Base-by-base conservation (phyloP, 2,888 invertebrate species). In the Hyppa rectilinea region DNA sequence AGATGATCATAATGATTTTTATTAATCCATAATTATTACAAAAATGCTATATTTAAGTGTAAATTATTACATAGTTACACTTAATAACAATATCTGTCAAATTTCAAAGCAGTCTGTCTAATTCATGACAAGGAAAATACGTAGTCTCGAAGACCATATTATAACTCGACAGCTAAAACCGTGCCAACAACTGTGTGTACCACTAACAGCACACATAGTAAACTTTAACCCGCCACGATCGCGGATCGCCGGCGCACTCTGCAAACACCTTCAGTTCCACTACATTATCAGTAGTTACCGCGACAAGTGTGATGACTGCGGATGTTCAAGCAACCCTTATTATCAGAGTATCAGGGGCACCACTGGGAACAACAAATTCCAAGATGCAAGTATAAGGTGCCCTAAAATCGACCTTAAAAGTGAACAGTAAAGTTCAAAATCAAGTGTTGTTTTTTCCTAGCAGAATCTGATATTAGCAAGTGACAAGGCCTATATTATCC, bases 401-500 rank as follows among this genome's bases (percentile, higher is more conserved):
- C 4, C 23, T 2, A 45, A 53, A 49, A 29, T 45, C 17, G 7
- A 59, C 61, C 10, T 26, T 62, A 58, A 26, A 0, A 0, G 0
- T n/a, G 3, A 0, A 0, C 0, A 0, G 0, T 47, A 50, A 3
- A 49, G 45, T 62, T 53, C 10, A 53, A 47, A 64, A 36, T 47
- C 17, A 36, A 26, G 23, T 50, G 23, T n/a, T 6, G 7, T 17
- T 9, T n/a, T n/a, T 26, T 20, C 5, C 2, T n/a, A 31, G 10
- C 10, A 56, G 59, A 36, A 36, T 23, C 23, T 23, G 23, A 66
- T 76, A 58, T 53, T 60, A 20, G 40, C 56, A 40, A 66, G 63
- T 52, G 65, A 60, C 59, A 78, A 75, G 71, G 34, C 17, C 53
- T 47, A 49, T 63, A 67, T 71, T 71, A 75, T 71, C 45, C 45